Percentiles rank a stretch among this genome's conserved stretches.
Conservation (phyloP, 2,888 invertebrate genomes). For the Argynnis bischoffii region DNA sequence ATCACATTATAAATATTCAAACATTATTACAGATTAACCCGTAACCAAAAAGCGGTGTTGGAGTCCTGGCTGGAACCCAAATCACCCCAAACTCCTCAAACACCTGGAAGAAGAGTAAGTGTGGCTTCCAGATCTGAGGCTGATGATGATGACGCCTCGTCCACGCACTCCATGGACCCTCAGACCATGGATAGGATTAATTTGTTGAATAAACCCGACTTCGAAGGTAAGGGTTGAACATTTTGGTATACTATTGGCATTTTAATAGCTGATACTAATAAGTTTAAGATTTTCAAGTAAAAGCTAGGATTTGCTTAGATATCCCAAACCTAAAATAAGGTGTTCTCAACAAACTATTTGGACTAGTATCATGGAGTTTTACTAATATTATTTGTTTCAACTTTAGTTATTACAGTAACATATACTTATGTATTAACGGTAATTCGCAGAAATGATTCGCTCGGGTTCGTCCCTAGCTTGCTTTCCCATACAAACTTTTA, state of each 20-base stretch:
- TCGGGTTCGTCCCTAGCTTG: too few species aligned
- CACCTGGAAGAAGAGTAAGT: conserved; percentile 10
- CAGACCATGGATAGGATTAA: conserved; percentile 72
- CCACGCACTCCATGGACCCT: conserved; percentile 50
- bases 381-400: too few species aligned
- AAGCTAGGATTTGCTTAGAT: too few species aligned
- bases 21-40: conserved; percentile 63
- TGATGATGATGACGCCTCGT: conserved; percentile 40
- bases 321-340: too few species aligned
- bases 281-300: neutral
- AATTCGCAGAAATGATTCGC: too few species aligned
- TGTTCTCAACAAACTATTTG: too few species aligned
- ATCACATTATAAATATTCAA: neutral
- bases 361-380: too few species aligned
- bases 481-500: too few species aligned
- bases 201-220: conserved; percentile 70
- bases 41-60: conserved; percentile 70
- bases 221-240: conserved; percentile 63
- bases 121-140: conserved; percentile 40
- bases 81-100: conserved; percentile 29
- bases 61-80: conserved; percentile 52
- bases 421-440: too few species aligned
- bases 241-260: neutral
- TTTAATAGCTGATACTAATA: neutral
- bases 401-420: too few species aligned